Base-by-base conservation (phyloP, 2,888 invertebrate species). In the Xanthorhoe spadicearia region DNA sequence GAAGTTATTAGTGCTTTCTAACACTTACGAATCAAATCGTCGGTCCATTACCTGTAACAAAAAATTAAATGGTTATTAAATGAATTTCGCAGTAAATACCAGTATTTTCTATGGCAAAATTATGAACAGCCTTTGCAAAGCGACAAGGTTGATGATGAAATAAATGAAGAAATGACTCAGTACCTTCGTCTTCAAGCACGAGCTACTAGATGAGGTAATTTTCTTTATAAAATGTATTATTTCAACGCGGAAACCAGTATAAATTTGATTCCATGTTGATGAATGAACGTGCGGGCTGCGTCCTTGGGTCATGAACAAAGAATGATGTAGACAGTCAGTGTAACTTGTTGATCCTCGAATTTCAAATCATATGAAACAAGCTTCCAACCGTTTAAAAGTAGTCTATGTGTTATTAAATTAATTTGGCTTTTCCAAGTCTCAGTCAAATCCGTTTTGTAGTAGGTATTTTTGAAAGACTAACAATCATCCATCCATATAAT, bases 231-330 rank as follows among this genome's bases (percentile, higher is more conserved):
- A 10, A 38, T 10, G 5, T 7, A 32, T 38, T 38, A 23, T 50
- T 52, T 35, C 8, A 54, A 54, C 32, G 46, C 61, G 64, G 64
- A 64, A 64, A 17, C n/a, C 8, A 6, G 10, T 50, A 15, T 28
- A 32, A n/a, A 50, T 28, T 61, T 32, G 38, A 58, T 60, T 63
- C 48, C n/a, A 50, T 56, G 43, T 32, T 17, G 64, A 66, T 61
- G 63, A 64, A 62, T 62, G 54, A 64, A 64, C 55, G 58, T 62
- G 54, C 51, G 52, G 17, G 15, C n/a, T 0, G 10, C 52, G 69
- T 68, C 73, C 68, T 71, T 73, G 66, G 51, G 65, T 52, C 49
- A 57, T 57, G 57, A 67, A 73, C 71, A 69, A 72, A 69, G 69
- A 64, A 62, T 62, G 5, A 18, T 13, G 50, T 23, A 19, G 23